Conservation (phyloP, 2,113 vertebrate genomes). For the Oryzias woworae region DNA sequence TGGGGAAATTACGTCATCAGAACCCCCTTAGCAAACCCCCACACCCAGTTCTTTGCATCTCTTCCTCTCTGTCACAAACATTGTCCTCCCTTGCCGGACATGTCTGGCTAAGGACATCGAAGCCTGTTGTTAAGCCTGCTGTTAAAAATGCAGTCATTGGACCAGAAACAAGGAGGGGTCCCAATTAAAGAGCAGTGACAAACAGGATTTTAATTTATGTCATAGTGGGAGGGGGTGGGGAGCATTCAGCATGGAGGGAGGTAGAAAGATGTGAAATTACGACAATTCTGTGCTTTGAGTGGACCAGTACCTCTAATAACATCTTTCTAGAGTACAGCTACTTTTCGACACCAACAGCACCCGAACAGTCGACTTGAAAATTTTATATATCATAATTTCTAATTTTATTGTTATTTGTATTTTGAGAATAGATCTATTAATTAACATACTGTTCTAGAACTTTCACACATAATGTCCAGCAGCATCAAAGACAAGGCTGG, state of each 20-base stretch:
- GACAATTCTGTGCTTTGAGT: neutral
- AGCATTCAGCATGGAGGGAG: neutral
- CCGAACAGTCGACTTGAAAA: no score
- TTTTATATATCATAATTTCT: no score
- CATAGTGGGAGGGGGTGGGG: slow-evolving; percentile 19
- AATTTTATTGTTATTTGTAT: no score
- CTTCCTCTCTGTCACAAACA: slow-evolving; percentile 2
- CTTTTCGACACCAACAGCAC: no score
- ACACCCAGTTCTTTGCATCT: slow-evolving; percentile 34
- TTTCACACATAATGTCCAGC: no score
- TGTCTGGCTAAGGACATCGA: slow-evolving; percentile 31
- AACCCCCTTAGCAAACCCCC: slow-evolving; percentile 61
- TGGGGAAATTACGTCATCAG: slow-evolving; percentile 65
- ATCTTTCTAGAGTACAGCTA: no score
- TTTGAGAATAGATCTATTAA: no score
- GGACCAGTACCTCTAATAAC: no score
- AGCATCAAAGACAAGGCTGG: no score
- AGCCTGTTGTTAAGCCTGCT: slow-evolving; percentile 9
- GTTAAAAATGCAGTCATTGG: slow-evolving; percentile 68
- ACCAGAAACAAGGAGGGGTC: slow-evolving; percentile 54
- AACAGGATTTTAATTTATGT: slow-evolving; percentile 60
- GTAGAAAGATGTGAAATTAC: slow-evolving; percentile 28
- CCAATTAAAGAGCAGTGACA: slow-evolving; percentile 67
- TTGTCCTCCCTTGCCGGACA: slow-evolving; percentile 2
- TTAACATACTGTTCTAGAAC: no score